Evolutionary conservation across 2,113 vertebrate genomes (phyloP).

Genomic region (Scophthalmus maximus): DNA sequence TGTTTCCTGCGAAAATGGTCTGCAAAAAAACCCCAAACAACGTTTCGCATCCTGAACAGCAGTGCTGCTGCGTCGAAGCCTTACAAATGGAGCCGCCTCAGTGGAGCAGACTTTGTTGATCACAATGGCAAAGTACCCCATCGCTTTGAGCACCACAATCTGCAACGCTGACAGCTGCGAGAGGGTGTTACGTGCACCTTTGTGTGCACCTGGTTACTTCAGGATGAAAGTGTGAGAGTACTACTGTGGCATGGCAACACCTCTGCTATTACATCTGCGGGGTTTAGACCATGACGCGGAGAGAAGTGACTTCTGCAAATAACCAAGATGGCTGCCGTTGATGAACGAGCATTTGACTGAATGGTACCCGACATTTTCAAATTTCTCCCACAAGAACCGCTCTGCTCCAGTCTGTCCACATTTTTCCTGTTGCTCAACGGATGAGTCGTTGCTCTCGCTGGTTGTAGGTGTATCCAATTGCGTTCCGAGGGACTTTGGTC

Average conservation of each 20-base stretch:
- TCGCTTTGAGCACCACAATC: slow-evolving; percentile 25
- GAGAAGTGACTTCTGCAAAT: too few species aligned
- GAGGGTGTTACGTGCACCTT: slow-evolving; percentile 1
- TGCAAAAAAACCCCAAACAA: too few species aligned
- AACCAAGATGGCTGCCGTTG: too few species aligned
- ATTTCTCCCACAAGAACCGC: too few species aligned
- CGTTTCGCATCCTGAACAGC: neutral
- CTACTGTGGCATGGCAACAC: slow-evolving; percentile 4
- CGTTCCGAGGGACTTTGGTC: too few species aligned
- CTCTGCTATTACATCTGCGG: slow-evolving; percentile 5
- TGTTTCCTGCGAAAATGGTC: slow-evolving; percentile 7
- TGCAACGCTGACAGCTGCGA: slow-evolving; percentile 35
- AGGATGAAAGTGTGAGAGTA: slow-evolving; percentile 18
- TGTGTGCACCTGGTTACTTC: slow-evolving; percentile 11
- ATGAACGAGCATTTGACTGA: too few species aligned
- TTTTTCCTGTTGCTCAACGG: too few species aligned
- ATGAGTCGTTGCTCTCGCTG: too few species aligned
- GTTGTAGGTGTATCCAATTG: too few species aligned
- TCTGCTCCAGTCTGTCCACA: too few species aligned
- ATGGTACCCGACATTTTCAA: too few species aligned
- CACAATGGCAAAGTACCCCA: slow-evolving; percentile 14
- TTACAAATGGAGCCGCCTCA: slow-evolving; percentile 15
- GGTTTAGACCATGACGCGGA: too few species aligned
- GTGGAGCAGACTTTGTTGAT: slow-evolving; percentile 36
- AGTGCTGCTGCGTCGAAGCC: neutral